Conservation (phyloP, 2,113 vertebrate genomes). For the Neodon shergylaensis region DNA sequence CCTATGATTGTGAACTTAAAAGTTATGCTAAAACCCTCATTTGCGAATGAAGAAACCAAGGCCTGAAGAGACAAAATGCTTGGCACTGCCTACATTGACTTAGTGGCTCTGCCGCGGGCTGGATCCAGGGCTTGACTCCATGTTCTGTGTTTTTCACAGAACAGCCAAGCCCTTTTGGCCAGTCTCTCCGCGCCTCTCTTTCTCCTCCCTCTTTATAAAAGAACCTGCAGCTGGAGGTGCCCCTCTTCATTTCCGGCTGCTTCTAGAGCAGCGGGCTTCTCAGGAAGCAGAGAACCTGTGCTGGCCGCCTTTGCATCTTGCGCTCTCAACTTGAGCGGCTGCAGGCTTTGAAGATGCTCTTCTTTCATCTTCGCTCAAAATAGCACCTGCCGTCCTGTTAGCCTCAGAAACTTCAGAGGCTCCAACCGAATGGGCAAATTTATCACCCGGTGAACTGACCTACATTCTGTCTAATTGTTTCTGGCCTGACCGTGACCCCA, state of each 20-base stretch:
- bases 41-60: neutral
- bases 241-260: slow-evolving; percentile 42
- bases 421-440: slow-evolving; percentile 63
- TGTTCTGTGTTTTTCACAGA: neutral
- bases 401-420: slow-evolving; percentile 52
- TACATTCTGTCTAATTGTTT: slow-evolving; percentile 78
- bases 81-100: neutral
- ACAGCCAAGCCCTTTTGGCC: neutral
- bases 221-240: neutral
- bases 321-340: neutral
- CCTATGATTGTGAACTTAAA: neutral
- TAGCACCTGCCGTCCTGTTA: slow-evolving; percentile 49
- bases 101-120: rapidly evolving
- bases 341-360: slow-evolving; percentile 58
- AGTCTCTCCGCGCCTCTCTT: neutral
- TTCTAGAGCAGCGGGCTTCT: slow-evolving; percentile 47
- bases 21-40: neutral
- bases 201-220: slow-evolving; percentile 36
- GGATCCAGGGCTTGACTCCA: neutral
- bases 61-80: neutral
- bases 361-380: slow-evolving; percentile 69
- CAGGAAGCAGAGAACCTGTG: slow-evolving; percentile 41
- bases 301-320: neutral
- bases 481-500: slow-evolving; percentile 71
- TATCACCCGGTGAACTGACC: slow-evolving; percentile 66